Percentiles rank a stretch among this genome's conserved stretches.
These are phyloP conservation scores for Brachynemurus nebulosus DNA, from an alignment of 2,888 invertebrate species.

Conservation along the genomic window DNA sequence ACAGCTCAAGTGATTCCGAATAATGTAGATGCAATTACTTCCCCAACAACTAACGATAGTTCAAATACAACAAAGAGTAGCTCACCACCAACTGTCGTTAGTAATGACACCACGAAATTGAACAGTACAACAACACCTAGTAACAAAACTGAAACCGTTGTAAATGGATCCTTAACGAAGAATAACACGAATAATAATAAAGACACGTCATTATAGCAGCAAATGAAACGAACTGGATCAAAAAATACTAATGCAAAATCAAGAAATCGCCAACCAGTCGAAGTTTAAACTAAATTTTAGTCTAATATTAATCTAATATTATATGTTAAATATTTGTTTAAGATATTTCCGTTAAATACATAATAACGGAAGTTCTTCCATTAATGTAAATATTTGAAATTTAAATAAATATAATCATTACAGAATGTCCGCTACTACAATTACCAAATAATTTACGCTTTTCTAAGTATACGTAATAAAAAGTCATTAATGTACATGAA, in stretches of 20 bases:
- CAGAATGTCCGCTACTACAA: too few relatives aligned
- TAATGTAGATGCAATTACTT: slow-evolving; percentile 21
- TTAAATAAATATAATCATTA: too few relatives aligned
- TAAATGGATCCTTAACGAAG: slow-evolving; percentile 28
- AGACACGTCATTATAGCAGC: slow-evolving; percentile 29
- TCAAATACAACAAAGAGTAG: slow-evolving; percentile 26
- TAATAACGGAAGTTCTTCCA: too few relatives aligned
- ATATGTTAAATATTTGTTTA: too few relatives aligned
- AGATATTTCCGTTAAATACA: too few relatives aligned
- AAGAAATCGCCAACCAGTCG: slow-evolving; percentile 27
- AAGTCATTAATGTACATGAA: too few relatives aligned
- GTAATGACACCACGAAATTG: too few relatives aligned
- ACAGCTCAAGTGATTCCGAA: slow-evolving; percentile 17
- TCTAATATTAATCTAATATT: too few relatives aligned
- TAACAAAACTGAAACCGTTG: slow-evolving; percentile 17
- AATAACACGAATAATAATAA: slow-evolving; percentile 25
- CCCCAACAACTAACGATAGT: slow-evolving; percentile 21
- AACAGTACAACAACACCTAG: too few relatives aligned
- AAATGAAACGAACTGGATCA: slow-evolving; percentile 16
- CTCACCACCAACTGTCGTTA: neutral
- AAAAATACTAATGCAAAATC: slow-evolving; percentile 29
- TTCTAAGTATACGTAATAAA: too few relatives aligned
- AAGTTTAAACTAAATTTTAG: slow-evolving; percentile 26
- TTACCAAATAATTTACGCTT: too few relatives aligned
- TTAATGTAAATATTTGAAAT: too few relatives aligned